phyloP scores from a whole-genome alignment of 30 jellyfish, hydroid and myxozoan genomes.

The Mastigias papua region DNA sequence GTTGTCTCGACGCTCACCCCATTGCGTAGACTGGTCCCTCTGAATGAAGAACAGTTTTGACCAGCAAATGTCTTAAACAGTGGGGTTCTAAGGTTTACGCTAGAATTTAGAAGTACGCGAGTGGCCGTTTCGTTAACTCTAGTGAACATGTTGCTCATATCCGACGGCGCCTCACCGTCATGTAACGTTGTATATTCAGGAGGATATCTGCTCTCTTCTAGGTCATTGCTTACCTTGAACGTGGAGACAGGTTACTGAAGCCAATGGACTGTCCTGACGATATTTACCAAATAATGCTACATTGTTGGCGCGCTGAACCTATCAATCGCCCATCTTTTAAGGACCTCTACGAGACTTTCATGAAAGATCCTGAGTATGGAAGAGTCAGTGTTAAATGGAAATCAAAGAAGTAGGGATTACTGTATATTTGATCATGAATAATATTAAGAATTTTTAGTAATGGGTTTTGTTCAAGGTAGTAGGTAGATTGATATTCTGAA shows the following conservation, averaged over 20 bases:
- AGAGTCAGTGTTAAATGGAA: conserved; percentile 44
- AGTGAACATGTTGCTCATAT: no score
- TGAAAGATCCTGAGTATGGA: conserved; percentile 95
- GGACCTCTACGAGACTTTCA: conserved; percentile 79
- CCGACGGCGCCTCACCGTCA: no score
- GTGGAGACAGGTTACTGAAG: conserved; percentile 74
- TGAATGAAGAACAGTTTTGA: no score
- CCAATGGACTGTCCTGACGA: conserved; percentile 91
- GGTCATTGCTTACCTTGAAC: conserved; percentile 91
- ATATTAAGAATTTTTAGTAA: background rate
- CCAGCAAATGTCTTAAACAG: no score
- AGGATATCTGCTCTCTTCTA: no score
- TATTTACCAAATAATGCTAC: conserved; percentile 82
- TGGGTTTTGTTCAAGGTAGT: background rate
- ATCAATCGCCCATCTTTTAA: conserved; percentile 85
- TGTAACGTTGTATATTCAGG: no score
- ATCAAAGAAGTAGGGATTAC: background rate
- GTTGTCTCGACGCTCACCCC: no score
- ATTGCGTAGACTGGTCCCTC: no score
- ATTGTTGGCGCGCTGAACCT: conserved; percentile 94
- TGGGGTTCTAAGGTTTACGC: no score
- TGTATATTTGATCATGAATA: background rate
- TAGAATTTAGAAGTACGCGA: no score
- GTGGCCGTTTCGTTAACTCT: no score
- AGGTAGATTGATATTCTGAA: background rate